These are phyloP conservation scores for Hololepta plana DNA, from an alignment of 2,888 invertebrate species.

Conservation along the genomic window DNA sequence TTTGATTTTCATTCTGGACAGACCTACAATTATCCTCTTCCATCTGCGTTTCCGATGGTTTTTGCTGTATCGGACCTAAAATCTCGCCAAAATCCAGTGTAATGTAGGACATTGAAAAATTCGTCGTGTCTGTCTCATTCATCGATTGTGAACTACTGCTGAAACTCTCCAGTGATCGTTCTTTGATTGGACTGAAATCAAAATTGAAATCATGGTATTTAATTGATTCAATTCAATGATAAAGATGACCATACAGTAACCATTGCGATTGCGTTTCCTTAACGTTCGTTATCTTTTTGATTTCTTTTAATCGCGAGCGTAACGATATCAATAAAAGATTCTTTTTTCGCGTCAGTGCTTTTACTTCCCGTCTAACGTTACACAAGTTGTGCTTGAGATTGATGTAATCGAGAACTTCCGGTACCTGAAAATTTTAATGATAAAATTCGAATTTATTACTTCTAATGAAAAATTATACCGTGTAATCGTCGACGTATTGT, in stretches of 20 bases:
- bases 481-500: no score
- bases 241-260: neutral
- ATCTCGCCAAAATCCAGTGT: no score
- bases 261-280: neutral
- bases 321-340: conserved; percentile 9
- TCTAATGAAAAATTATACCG: neutral
- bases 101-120: no score
- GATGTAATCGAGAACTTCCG: conserved; percentile 39
- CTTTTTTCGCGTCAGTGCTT: conserved; percentile 15
- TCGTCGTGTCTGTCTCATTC: no score
- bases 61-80: no score
- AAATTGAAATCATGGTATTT: no score
- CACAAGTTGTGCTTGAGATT: conserved; percentile 31
- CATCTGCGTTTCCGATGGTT: no score
- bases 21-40: no score
- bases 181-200: no score
- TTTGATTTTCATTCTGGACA: no score
- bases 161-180: no score
- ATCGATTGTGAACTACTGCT: no score
- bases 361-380: conserved; percentile 24
- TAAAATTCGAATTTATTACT: neutral
- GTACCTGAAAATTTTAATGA: conserved; percentile 19
- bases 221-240: neutral
- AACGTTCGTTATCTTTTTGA: conserved; percentile 10
- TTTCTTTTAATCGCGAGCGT: conserved; percentile 2